Conservation (phyloP, 2,888 invertebrate species). For the Zygaena filipendulae region DNA sequence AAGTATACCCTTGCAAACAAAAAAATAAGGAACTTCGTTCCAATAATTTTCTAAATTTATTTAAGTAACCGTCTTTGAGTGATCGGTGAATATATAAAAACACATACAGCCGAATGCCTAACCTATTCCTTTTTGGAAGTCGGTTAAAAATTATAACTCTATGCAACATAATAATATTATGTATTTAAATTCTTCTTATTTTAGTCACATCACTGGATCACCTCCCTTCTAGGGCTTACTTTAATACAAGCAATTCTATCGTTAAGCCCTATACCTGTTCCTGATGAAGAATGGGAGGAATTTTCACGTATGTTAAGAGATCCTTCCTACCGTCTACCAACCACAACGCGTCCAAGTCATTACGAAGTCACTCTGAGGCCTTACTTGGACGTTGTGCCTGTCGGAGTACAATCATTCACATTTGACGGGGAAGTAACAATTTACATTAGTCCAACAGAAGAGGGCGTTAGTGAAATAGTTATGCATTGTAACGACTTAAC, state of each 20-base stretch:
- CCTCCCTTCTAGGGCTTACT: slow-evolving; percentile 29
- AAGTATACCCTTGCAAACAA: too few relatives aligned
- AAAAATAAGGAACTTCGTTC: too few relatives aligned
- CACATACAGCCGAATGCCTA: too few relatives aligned
- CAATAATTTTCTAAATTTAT: too few relatives aligned
- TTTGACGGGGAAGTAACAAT: slow-evolving; percentile 55
- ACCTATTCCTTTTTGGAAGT: too few relatives aligned
- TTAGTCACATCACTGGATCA: slow-evolving; percentile 38
- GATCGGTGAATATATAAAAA: too few relatives aligned
- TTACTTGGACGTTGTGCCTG: slow-evolving; percentile 35
- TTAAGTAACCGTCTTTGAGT: too few relatives aligned
- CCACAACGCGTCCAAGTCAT: slow-evolving; percentile 50
- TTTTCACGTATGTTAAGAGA: slow-evolving; percentile 30
- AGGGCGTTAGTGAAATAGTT: slow-evolving; percentile 30
- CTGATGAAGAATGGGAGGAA: slow-evolving; percentile 43
- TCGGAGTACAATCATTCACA: slow-evolving; percentile 28
- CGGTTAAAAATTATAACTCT: too few relatives aligned
- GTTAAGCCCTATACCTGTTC: slow-evolving; percentile 36
- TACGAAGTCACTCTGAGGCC: slow-evolving; percentile 66
- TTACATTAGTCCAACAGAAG: slow-evolving; percentile 21
- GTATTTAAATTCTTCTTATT: too few relatives aligned
- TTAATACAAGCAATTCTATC: slow-evolving; percentile 32
- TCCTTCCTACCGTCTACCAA: slow-evolving; percentile 50
- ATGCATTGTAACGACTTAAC: slow-evolving; percentile 47
- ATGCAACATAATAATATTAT: too few relatives aligned